phyloP scores from a whole-genome alignment of 2,888 invertebrate genomes.

The Idaea dimidiata region DNA sequence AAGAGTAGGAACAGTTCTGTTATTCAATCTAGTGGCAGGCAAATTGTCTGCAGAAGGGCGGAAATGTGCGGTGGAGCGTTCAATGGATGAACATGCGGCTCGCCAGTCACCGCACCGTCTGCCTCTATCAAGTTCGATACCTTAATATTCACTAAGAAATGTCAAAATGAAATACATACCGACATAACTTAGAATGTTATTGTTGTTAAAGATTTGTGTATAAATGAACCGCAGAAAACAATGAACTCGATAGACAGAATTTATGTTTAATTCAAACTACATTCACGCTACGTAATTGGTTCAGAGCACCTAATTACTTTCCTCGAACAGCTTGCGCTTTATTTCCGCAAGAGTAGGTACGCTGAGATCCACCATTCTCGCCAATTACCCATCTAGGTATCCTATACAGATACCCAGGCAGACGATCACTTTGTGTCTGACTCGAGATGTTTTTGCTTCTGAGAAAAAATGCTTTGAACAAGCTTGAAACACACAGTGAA shows the following conservation, averaged over 20 bases:
- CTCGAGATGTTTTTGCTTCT: conserved; percentile 21
- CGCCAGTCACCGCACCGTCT: conserved; percentile 8
- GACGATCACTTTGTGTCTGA: conserved; percentile 28
- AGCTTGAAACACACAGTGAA: conserved; percentile 28
- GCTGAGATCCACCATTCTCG: conserved; percentile 41
- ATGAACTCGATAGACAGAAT: neutral
- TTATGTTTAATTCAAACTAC: conserved; percentile 3
- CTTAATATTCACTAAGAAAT: neutral
- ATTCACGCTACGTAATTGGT: conserved; percentile 41
- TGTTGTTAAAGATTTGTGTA: too few species aligned
- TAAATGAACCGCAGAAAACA: neutral
- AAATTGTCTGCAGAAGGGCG: conserved; percentile 47
- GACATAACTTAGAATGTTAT: too few species aligned
- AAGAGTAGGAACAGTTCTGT: conserved; percentile 23
- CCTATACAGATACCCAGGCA: conserved; percentile 12
- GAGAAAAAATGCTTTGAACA: conserved; percentile 28
- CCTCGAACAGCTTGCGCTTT: conserved; percentile 42
- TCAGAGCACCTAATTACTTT: conserved; percentile 42
- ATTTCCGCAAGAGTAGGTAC: conserved; percentile 47
- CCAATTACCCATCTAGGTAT: conserved; percentile 49
- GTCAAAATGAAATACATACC: too few species aligned
- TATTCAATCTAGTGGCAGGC: conserved; percentile 46
- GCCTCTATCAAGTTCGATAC: neutral
- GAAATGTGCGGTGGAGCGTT: conserved; percentile 44
- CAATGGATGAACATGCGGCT: conserved; percentile 26